Conservation (phyloP, 2,113 vertebrate species). For the Haemorhous mexicanus region DNA sequence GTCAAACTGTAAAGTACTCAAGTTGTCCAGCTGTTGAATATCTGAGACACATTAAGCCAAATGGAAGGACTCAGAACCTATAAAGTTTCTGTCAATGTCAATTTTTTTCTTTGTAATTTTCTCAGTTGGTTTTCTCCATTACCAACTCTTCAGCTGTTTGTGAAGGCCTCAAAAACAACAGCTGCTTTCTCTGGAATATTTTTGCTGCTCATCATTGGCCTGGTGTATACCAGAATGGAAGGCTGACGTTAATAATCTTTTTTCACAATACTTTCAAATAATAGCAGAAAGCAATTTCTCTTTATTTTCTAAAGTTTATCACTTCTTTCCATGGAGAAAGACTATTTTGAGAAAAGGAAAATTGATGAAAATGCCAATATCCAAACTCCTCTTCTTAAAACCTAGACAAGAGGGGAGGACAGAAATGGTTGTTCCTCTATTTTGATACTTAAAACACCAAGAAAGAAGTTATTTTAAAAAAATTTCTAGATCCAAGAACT, state of each 20-base stretch:
- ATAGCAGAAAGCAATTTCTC: neutral
- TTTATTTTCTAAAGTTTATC: neutral
- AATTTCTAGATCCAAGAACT: neutral
- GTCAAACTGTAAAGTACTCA: neutral
- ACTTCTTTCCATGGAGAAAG: neutral
- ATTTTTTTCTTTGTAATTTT: slow-evolving; percentile 10
- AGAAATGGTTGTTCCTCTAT: neutral
- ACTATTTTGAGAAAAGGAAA: neutral
- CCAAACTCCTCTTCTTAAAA: neutral
- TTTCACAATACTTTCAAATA: neutral
- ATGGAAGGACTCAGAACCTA: neutral
- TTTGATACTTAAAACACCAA: neutral
- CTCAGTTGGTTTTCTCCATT: slow-evolving; percentile 31
- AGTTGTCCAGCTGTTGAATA: neutral
- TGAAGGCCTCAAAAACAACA: neutral
- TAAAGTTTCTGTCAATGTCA: slow-evolving; percentile 1
- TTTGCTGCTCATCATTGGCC: neutral
- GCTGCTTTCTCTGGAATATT: neutral
- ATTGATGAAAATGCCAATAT: neutral
- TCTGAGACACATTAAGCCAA: neutral
- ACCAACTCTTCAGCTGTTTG: neutral
- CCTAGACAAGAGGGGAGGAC: neutral
- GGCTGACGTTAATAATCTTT: neutral
- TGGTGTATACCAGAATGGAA: neutral
- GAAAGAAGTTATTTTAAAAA: neutral